These are phyloP conservation scores for Danio tinwini DNA, from an alignment of 2,797 vertebrate species.

Conservation along the genomic window DNA sequence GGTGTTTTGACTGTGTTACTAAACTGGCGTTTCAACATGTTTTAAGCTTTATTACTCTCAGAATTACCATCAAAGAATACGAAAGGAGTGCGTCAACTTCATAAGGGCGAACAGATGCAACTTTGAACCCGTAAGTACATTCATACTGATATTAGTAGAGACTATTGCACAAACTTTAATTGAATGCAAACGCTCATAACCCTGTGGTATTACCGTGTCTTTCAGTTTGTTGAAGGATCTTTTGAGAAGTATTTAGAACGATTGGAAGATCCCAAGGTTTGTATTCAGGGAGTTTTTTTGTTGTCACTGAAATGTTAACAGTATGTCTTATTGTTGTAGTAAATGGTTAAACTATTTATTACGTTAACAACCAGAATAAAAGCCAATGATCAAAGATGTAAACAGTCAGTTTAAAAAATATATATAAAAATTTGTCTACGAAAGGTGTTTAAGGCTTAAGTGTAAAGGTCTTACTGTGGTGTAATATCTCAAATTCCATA, in stretches of 20 bases:
- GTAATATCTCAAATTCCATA: constrained; percentile 59
- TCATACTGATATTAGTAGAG: neutral
- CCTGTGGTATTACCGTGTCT: constrained; percentile 4
- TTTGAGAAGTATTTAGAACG: constrained; percentile 95
- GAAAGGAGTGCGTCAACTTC: constrained; percentile 77
- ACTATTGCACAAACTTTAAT: neutral
- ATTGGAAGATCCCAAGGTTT: constrained; percentile 91
- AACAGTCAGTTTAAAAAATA: too few species aligned
- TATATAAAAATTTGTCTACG: too few species aligned
- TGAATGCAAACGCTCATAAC: neutral
- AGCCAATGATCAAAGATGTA: neutral
- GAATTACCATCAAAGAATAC: constrained; percentile 78
- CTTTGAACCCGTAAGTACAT: constrained; percentile 76
- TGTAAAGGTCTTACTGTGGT: neutral
- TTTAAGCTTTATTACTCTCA: constrained; percentile 77
- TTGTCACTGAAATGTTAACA: neutral
- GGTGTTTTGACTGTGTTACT: neutral
- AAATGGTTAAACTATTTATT: neutral
- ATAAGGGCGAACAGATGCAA: constrained; percentile 73
- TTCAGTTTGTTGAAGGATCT: constrained; percentile 92
- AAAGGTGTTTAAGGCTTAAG: too few species aligned
- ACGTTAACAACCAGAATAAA: neutral
- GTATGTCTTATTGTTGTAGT: neutral
- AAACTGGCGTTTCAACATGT: neutral
- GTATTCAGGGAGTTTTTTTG: constrained; percentile 7